Conservation (phyloP, 2,888 invertebrate species). For the Caprella mutica region DNA sequence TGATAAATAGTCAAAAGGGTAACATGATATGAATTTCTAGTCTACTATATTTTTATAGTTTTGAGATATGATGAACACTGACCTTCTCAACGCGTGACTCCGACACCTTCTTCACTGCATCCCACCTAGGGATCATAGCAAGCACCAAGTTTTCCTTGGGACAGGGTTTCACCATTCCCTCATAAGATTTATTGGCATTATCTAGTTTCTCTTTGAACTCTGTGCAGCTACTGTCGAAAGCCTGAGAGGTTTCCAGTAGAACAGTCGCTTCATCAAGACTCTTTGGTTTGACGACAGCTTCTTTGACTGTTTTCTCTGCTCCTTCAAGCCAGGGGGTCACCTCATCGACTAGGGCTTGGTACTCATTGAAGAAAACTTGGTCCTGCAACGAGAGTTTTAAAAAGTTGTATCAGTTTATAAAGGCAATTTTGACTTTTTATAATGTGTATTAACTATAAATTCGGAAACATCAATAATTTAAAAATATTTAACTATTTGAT, state of each 20-base stretch:
- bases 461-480: too few relatives aligned
- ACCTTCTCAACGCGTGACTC: constrained; percentile 31
- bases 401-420: too few relatives aligned
- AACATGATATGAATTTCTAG: too few relatives aligned
- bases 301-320: constrained; percentile 22
- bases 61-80: background rate
- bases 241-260: constrained; percentile 21
- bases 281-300: constrained; percentile 23
- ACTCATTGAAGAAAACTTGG: constrained; percentile 31
- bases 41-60: background rate
- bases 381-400: too few relatives aligned
- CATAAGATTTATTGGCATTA: constrained; percentile 17
- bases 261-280: constrained; percentile 27
- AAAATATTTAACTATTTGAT: too few relatives aligned
- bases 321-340: constrained; percentile 32
- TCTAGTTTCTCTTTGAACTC: constrained; percentile 23
- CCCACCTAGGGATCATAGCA: constrained; percentile 19
- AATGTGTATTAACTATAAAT: too few relatives aligned
- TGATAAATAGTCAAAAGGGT: too few relatives aligned
- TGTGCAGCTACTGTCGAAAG: constrained; percentile 14
- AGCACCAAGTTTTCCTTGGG: constrained; percentile 26
- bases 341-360: constrained; percentile 31
- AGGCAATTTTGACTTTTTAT: too few relatives aligned
- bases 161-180: constrained; percentile 18
- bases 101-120: constrained; percentile 20